phyloP scores from a whole-genome alignment of 2,888 invertebrate genomes.

The Apotomis capreana region DNA sequence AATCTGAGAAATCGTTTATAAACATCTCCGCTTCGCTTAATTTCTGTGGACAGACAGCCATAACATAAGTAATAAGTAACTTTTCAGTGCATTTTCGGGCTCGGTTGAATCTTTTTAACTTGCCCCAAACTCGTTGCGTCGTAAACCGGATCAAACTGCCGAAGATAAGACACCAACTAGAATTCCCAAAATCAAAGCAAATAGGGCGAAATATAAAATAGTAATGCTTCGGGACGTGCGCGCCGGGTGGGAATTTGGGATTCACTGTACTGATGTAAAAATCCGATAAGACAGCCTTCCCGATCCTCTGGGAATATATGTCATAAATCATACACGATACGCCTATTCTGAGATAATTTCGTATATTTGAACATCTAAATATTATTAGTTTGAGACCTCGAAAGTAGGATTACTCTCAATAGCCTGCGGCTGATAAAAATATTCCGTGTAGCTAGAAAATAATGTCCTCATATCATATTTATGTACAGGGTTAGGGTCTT shows the following conservation, averaged over 20 bases:
- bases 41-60: too few species aligned
- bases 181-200: conserved; percentile 23
- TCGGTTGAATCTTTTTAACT: neutral
- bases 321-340: conserved; percentile 37
- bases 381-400: conserved; percentile 10
- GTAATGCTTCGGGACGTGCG: conserved; percentile 16
- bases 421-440: neutral
- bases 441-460: too few species aligned
- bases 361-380: conserved; percentile 18
- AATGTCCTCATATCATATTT: too few species aligned
- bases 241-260: conserved; percentile 21
- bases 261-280: conserved; percentile 37
- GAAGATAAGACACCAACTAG: conserved; percentile 8
- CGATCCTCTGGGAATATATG: conserved; percentile 26
- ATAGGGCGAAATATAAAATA: conserved; percentile 24
- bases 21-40: too few species aligned
- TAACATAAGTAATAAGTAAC: too few species aligned
- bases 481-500: too few species aligned
- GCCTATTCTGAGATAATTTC: conserved; percentile 24
- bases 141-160: neutral
- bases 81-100: too few species aligned
- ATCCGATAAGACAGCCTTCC: conserved; percentile 29
- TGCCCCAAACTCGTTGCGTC: neutral
- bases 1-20: too few species aligned
- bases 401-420: conserved; percentile 9